Base-by-base conservation (phyloP, 30 jellyfish, hydroid and myxozoan genomes). In the Turritopsis dohrnii region DNA sequence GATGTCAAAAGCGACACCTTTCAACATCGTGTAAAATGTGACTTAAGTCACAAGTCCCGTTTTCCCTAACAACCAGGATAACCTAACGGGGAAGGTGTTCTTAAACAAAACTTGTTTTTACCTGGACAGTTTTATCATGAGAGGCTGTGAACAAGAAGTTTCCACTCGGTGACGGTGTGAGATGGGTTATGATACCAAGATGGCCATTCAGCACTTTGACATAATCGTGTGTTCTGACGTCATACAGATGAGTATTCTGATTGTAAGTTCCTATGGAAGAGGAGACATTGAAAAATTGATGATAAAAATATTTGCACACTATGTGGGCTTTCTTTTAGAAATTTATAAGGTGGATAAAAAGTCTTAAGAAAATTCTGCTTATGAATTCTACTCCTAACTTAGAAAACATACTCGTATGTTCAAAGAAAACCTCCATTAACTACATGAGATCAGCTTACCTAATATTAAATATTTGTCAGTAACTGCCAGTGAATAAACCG, bases 121-220 rank as follows among this genome's bases (percentile, higher is more conserved):
- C 99, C 96, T 94, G 99, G 1, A 94, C 94, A 7, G 99, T 94
- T 84, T 84, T 74, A 81, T 94, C 99, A 66, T 95, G 87, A 17
- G 99, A 94, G 7, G 86, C 93, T 21, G 99, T 94, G 77, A 94
- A 94, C 81, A 94, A 89, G 81, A 94, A 94, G 52, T 80, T 90
- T 31, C 99, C 99, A 1, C 97, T 86, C 21, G 90, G 95, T 16
- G 97, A 89, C 7, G 91, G 89, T 5, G 92, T 79, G 86, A 94
- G 84, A 66, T 90, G 96, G 21, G 94, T 94, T 31, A 94, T 86
- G 19, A 96, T 94, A 18, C 99, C 99, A 72, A 94, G 81, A 75
- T 94, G 99, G 13, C 97, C 99, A 29, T 90, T 89, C 13, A 94
- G 87, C 1, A 88, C 94, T 80, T 94, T 89, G 72, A 90, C 84